A percentile compares a stretch with the other conserved stretches of the same genome.
Conservation (phyloP, 2,113 vertebrate genomes). For the Gymnobelideus leadbeateri region DNA sequence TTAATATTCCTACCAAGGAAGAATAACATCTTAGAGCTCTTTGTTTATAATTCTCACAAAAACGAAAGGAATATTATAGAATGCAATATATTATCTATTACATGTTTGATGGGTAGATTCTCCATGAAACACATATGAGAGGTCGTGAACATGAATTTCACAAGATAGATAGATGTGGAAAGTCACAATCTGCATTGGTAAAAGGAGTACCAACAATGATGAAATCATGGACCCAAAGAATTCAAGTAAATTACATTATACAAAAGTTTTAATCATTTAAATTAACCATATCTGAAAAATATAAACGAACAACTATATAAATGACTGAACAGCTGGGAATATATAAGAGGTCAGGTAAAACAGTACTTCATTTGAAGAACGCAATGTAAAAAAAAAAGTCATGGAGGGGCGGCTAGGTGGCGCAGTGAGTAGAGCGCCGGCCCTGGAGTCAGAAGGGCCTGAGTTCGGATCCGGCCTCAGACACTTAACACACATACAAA, state of each 20-base stretch:
- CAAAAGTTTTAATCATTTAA: no score
- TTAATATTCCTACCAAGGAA: no score
- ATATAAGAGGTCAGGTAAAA: neutral
- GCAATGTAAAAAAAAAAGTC: neutral
- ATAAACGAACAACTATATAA: neutral
- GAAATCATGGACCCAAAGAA: no score
- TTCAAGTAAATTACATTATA: no score
- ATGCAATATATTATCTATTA: slow-evolving; percentile 15
- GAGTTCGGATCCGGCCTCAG: no score
- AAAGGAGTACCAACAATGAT: no score
- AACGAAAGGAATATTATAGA: neutral
- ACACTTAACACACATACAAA: no score
- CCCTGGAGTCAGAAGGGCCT: no score
- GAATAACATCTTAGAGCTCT: neutral
- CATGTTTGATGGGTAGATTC: neutral
- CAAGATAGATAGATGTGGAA: neutral
- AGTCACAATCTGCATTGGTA: no score
- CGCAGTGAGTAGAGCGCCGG: no score
- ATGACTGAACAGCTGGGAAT: neutral
- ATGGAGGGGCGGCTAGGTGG: no score
- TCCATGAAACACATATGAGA: neutral
- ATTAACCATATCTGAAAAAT: no score
- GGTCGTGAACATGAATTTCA: neutral
- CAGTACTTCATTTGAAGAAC: neutral
- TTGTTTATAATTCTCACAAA: neutral